Conservation (phyloP, 2,797 vertebrate genomes). For the Mycteria americana region DNA sequence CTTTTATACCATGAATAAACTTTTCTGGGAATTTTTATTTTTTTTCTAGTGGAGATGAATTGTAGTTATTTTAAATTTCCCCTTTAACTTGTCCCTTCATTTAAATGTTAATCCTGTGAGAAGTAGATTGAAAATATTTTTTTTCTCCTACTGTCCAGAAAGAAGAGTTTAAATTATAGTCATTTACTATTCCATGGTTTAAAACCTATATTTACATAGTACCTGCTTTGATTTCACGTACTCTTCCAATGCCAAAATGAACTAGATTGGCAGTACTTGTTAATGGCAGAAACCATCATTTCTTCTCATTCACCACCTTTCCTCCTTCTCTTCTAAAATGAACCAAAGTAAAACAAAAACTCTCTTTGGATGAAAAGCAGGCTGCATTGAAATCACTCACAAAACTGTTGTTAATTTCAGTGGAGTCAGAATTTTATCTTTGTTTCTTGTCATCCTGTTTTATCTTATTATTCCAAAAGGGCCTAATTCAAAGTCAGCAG, state of each 20-base stretch:
- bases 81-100: neutral
- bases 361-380: neutral
- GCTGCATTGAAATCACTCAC: neutral
- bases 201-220: neutral
- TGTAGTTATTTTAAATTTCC: neutral
- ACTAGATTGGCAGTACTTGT: neutral
- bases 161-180: neutral
- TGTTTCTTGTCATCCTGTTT: neutral
- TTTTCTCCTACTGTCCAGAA: neutral
- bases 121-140: neutral
- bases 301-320: neutral
- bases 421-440: neutral
- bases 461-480: neutral
- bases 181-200: neutral
- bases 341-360: neutral
- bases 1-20: neutral
- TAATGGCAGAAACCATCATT: neutral
- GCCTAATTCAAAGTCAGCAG: neutral
- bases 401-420: neutral
- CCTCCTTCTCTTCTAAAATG: neutral
- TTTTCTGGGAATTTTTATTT: neutral
- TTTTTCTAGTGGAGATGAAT: neutral
- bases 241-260: neutral
- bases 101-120: neutral
- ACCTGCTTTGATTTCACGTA: neutral